A percentile compares a stretch with the other conserved stretches of the same genome.
Conservation (phyloP, 2,797 vertebrate species). For the Loris lydekkerianus region DNA sequence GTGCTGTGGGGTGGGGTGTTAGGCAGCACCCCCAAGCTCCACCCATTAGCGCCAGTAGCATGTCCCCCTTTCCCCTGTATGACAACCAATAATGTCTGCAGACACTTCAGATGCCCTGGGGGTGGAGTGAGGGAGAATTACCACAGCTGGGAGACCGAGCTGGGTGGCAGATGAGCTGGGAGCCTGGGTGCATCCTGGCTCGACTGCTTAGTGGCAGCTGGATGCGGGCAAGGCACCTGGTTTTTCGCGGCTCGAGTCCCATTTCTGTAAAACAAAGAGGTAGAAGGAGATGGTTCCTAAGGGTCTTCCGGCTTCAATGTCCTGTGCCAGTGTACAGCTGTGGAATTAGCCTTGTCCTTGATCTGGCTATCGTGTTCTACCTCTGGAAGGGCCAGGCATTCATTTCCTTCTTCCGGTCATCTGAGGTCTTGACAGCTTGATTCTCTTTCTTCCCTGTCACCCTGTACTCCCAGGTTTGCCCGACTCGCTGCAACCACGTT, state of each 20-base stretch:
- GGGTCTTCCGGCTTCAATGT: neutral
- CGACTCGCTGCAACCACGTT: conserved; percentile 94
- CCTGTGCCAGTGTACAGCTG: neutral
- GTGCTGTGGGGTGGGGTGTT: too few relatives aligned
- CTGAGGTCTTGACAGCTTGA: rapidly evolving
- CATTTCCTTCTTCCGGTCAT: neutral
- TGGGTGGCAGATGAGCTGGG: neutral
- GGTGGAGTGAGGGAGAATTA: neutral
- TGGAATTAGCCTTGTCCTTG: rapidly evolving
- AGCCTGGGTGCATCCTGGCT: neutral
- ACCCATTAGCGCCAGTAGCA: neutral
- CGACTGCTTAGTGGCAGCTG: rapidly evolving
- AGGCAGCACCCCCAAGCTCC: neutral
- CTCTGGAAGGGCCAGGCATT: neutral
- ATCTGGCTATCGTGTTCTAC: neutral
- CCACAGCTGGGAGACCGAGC: neutral
- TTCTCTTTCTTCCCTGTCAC: neutral
- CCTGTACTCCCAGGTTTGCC: conserved; percentile 90
- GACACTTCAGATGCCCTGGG: neutral
- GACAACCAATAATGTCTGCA: neutral
- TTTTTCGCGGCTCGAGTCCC: neutral
- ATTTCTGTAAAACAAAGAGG: neutral
- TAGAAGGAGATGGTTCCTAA: neutral
- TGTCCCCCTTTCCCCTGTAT: too few relatives aligned
- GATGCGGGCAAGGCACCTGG: neutral